Evolutionary conservation across 2,888 invertebrate species (phyloP), one percentile per base, ranked within the genome.

Genomic region (Patella depressa): DNA sequence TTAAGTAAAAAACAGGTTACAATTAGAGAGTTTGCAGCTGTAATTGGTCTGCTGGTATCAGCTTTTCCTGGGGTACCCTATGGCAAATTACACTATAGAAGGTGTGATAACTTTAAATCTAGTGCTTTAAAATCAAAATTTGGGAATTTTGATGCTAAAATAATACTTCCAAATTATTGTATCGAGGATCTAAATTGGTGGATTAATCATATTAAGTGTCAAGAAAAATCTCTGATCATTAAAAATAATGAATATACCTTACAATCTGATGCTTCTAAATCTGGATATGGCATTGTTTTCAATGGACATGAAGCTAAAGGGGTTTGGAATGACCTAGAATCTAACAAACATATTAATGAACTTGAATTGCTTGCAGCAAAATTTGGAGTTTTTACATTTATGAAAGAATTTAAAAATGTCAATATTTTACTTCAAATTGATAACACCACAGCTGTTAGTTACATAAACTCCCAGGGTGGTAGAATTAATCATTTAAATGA

Each of bases 281-380:
- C 9, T 17, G 74, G 69, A n/a, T 55, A 45, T 55, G 59, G 74
- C 59, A 65, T 19, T 17, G 69, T 53, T 24, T 59, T 69, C 34
- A 7, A 19, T n/a, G n/a, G 9, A 19, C 17, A 69, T 5, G n/a
- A 69, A 59, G 69, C 74, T 14, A 2, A 69, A 45, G 69, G 74
- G 5, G 45, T 59, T 65, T 73, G 73, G 57, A 73, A 24, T 9
- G 11, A 29, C 5, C 59, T 34, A 24, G 24, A 24, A 24, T 24
- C 24, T 24, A 24, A 24, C 24, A 65, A 69, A 14, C 74, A 74
- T 57, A 69, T 74, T 53, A 74, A 74, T 74, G 74, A 55, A 69
- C 45, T 74, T n/a, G 74, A 74, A 53, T 34, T 53, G 17, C 34
- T 74, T 11, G 69, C 65, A 3, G 69, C 69, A 65, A 69, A 74